Evolutionary conservation across 1,140 invertebrate species (phyloP), one percentile per base, ranked within the genome.

Genomic region (Zaprionus gabonicus): DNA sequence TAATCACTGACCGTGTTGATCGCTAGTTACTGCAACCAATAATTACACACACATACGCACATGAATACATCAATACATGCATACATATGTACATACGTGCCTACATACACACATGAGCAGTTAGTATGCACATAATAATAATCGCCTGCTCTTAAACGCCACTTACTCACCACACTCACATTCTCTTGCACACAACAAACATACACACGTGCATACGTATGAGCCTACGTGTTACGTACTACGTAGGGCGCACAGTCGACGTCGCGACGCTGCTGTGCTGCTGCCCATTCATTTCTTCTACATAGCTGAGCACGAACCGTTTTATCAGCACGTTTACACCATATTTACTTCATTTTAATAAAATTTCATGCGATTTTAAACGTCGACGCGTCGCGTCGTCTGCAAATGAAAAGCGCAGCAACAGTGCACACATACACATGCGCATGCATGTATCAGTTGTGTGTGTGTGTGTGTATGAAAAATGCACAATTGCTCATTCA

Each of bases 301-400:
- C 85, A 81, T 72, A 90, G 78, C 85, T 88, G 84, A 88, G 85
- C 84, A 88, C 86, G 81, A 81, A 90, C 67, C 82, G 79, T 91
- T 90, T 92, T 92, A 92, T 92, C 91, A 91, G 91, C 91, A 91
- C 82, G 85, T 92, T 92, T 92, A 92, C 91, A 92, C 91, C 91
- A 81, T 92, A 91, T 92, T 92, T 92, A 92, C 91, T 91, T 92
- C 91, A 91, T 92, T 91, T 91, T 91, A 92, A 91, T 90, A 91
- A 90, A 91, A 91, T 91, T 91, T 91, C 90, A 91, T 91, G 80
- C 84, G 82, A 86, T 84, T 91, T 90, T 90, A 90, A 88, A 88
- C 85, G 85, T 80, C 63, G 81, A 83, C 82, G 80, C 79, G 66
- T 57, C 65, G 36, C 66, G 72, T 75, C 84, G 72, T 75, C 84